Evolutionary conservation across 2,797 vertebrate species (phyloP).

Genomic region (Danio albolineatus): DNA sequence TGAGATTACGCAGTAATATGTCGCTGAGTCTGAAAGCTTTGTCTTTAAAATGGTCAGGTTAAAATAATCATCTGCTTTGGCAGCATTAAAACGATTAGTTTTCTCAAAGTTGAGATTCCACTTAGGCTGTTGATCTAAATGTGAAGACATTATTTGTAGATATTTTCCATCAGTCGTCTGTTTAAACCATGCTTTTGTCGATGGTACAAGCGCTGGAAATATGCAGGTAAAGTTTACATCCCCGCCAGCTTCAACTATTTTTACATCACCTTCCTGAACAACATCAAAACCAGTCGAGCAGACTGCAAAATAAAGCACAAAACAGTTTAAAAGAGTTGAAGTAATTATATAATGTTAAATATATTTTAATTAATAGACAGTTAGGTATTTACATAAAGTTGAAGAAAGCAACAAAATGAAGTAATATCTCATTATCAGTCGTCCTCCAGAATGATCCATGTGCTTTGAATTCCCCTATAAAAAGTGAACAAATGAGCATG

Average conservation of each 20-base stretch:
- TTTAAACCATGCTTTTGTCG: background rate
- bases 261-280: constrained; percentile 2
- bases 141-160: background rate
- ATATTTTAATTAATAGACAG: background rate
- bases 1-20: background rate
- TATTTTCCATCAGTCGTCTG: background rate
- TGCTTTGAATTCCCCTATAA: background rate
- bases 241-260: background rate
- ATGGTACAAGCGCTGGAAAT: background rate
- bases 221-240: constrained; percentile 4
- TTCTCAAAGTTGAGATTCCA: background rate
- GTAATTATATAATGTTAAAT: background rate
- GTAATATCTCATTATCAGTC: background rate
- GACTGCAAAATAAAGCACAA: constrained; percentile 15
- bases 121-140: background rate
- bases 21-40: constrained; percentile 8
- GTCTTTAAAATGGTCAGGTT: constrained; percentile 10
- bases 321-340: background rate
- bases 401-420: background rate
- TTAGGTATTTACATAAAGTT: background rate
- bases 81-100: background rate
- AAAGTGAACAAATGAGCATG: background rate
- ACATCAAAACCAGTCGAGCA: background rate
- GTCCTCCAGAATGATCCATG: background rate
- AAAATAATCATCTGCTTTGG: background rate